phyloP scores from a whole-genome alignment of 2,113 vertebrate genomes.

The Scatophagus argus region DNA sequence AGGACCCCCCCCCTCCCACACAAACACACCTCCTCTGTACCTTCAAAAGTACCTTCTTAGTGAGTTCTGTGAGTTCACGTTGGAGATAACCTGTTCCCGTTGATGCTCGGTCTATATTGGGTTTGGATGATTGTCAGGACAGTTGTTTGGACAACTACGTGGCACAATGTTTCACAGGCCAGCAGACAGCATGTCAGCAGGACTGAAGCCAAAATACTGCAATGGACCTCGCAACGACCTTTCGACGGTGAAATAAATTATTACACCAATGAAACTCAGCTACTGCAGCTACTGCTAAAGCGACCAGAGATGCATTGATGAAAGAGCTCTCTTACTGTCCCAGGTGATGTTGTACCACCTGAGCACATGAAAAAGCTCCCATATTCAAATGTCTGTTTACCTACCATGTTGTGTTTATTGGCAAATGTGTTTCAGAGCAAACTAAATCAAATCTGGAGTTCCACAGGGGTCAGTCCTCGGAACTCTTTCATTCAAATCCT shows the following conservation, averaged over 20 bases:
- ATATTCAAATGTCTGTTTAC: neutral
- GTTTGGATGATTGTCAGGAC: slow-evolving; percentile 56
- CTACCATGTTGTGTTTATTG: neutral
- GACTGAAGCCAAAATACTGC: slow-evolving; percentile 23
- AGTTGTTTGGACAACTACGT: slow-evolving; percentile 36
- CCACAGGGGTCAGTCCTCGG: neutral
- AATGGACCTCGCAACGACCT: neutral
- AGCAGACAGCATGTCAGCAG: slow-evolving; percentile 20
- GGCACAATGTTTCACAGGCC: slow-evolving; percentile 49
- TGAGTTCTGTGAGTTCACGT: slow-evolving; percentile 17
- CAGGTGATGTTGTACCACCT: neutral
- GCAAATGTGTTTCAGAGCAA: neutral
- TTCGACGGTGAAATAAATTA: slow-evolving; percentile 30
- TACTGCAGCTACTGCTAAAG: neutral
- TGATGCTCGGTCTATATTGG: slow-evolving; percentile 51
- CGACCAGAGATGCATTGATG: neutral
- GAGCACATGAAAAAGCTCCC: neutral
- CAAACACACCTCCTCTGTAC: too few relatives aligned
- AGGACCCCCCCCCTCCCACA: neutral
- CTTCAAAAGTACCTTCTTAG: neutral
- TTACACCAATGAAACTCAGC: slow-evolving; percentile 12
- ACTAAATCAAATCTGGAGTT: neutral
- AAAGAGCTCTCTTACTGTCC: neutral
- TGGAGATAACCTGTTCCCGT: slow-evolving; percentile 48
- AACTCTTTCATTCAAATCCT: neutral